A percentile compares a stretch with the other conserved stretches of the same genome.
Evolutionary conservation across 2,113 vertebrate species (phyloP).

Genomic region (Podilymbus podiceps): DNA sequence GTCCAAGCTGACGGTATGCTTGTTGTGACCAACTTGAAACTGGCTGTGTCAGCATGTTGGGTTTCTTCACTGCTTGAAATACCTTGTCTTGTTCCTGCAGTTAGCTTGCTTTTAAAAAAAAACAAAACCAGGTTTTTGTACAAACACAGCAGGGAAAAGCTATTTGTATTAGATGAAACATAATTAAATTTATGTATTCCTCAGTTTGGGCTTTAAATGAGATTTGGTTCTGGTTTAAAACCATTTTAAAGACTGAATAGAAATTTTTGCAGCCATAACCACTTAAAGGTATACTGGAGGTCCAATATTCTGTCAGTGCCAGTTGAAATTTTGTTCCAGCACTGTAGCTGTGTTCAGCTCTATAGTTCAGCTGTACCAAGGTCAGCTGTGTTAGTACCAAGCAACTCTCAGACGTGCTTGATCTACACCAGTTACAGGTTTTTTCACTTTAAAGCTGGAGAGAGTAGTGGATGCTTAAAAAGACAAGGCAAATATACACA

Average conservation of each 20-base stretch:
- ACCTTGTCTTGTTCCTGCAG: not conserved
- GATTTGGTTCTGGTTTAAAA: not conserved
- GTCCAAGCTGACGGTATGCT: not conserved
- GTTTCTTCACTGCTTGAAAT: not conserved
- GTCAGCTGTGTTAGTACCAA: too few species aligned
- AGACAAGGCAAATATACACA: not conserved
- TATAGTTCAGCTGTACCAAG: not conserved
- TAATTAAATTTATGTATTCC: not conserved
- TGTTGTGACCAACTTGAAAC: not conserved
- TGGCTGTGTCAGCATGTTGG: accelerated
- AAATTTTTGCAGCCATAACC: not conserved
- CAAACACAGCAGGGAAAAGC: not conserved
- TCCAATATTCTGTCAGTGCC: accelerated
- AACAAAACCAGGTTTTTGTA: not conserved
- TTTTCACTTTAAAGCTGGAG: not conserved
- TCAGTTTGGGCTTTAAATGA: not conserved
- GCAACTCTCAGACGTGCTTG: not conserved
- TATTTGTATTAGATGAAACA: not conserved
- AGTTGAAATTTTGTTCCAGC: not conserved
- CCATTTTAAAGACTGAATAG: not conserved
- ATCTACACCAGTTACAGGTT: accelerated
- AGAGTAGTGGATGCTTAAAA: not conserved
- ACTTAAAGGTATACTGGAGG: not conserved
- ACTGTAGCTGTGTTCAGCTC: not conserved
- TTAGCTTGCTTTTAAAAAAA: not conserved